These are phyloP conservation scores for Oxystoma pomonae DNA, from an alignment of 2,888 invertebrate species.

Conservation along the genomic window DNA sequence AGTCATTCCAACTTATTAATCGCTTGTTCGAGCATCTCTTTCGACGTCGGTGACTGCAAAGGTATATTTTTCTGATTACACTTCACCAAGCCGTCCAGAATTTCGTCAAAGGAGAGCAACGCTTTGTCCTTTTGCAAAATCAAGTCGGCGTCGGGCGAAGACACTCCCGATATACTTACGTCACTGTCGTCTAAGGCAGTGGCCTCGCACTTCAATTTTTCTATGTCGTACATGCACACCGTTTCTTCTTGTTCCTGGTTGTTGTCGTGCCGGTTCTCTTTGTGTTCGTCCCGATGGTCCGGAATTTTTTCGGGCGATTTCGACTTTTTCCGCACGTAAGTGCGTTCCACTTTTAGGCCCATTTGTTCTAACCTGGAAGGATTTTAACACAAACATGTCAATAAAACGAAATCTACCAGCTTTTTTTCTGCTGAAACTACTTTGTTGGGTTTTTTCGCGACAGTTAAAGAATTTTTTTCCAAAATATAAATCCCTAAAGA, in stretches of 20 bases:
- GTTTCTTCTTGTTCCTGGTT: conserved; percentile 26
- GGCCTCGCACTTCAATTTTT: conserved; percentile 33
- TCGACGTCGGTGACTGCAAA: conserved; percentile 21
- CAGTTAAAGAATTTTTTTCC: too few species aligned
- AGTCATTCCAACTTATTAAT: conserved; percentile 22
- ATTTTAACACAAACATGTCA: too few species aligned
- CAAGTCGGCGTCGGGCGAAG: conserved; percentile 31
- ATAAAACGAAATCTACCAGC: too few species aligned
- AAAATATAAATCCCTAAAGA: too few species aligned
- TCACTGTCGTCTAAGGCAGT: conserved; percentile 31
- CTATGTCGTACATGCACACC: conserved; percentile 37
- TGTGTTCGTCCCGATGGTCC: conserved; percentile 7
- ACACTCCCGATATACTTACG: conserved; percentile 24
- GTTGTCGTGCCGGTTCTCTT: conserved; percentile 6
- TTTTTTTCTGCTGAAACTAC: too few species aligned
- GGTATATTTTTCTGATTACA: conserved; percentile 36
- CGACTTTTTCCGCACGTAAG: conserved; percentile 29
- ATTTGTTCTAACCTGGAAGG: conserved; percentile 36
- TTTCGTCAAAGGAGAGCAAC: conserved; percentile 35
- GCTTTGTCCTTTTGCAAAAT: conserved; percentile 32
- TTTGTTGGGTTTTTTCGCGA: too few species aligned
- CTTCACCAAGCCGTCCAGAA: conserved; percentile 34
- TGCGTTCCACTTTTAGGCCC: conserved; percentile 36
- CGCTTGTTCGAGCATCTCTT: conserved; percentile 24
- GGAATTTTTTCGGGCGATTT: conserved; percentile 1